Evolutionary conservation across 2,797 vertebrate genomes (phyloP), one percentile per base, ranked within the genome.

Genomic region (Hydrophis major): DNA sequence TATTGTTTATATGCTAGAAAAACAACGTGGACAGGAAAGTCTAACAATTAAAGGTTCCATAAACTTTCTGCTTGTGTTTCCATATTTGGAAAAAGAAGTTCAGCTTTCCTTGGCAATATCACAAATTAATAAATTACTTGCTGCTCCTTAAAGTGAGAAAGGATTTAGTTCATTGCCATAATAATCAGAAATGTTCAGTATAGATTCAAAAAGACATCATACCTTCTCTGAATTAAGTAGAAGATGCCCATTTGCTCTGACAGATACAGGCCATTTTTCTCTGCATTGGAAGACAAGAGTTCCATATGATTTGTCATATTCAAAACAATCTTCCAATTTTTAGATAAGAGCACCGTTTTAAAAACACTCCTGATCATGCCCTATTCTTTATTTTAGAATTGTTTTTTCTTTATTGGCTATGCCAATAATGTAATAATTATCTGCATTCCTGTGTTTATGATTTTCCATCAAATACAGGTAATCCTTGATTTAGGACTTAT

Each of bases 151-250:
- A 90, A 56, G 10, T 66, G 56, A n/a, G 53, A 69, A 60, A 10
- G 8, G 93, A 86, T 20, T 4, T 61, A 50, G 37, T 89, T 37
- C 90, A 32, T 27, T 55, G 55, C 0, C 8, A 83, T 89, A 83
- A 53, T 37, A 57, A 5, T 28, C 22, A 88, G 50, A 93, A 89
- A 89, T 87, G 32, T 50, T 7, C 0, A 4, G 12, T 88, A 42
- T 0, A 61, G 50, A n/a, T 0, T 0, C 89, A 90, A 86, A 22
- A 90, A 61, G 20, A 56, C 86, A 0, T 7, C 0, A 4, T 96
- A 99, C 99, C 98, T 99, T 99, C 96, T 99, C 99, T 11, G 99
- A 99, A 96, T 99, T 99, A 90, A 99, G 98, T n/a, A 99, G 98
- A 89, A 99, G 98, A 95, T 99, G 99, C 95, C 99, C 99, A 47